phyloP scores from a whole-genome alignment of 2,888 invertebrate genomes.

The Coecobrya sp. region DNA sequence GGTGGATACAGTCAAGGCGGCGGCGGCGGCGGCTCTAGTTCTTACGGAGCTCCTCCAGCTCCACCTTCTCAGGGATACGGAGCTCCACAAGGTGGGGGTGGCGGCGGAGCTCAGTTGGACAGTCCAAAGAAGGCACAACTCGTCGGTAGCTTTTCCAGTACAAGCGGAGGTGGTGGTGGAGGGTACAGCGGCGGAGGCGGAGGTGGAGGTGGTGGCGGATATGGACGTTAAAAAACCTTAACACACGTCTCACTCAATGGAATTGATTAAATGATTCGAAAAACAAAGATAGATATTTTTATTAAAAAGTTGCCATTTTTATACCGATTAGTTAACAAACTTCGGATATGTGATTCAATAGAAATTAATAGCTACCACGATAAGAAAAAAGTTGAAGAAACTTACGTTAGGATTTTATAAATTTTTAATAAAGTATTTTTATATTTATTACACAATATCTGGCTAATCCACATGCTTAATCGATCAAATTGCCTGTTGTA shows the following conservation, averaged over 20 bases:
- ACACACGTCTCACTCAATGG: neutral
- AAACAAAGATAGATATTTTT: neutral
- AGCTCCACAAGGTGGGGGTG: conserved; percentile 61
- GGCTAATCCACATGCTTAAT: no score
- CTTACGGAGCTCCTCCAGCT: conserved; percentile 73
- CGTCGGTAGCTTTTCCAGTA: conserved; percentile 76
- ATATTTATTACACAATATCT: neutral
- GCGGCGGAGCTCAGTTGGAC: conserved; percentile 70
- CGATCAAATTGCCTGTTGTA: no score
- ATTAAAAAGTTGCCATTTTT: neutral
- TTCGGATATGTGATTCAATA: conserved; percentile 4
- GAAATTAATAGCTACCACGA: neutral
- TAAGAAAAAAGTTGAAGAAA: neutral
- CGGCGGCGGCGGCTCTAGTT: conserved; percentile 36
- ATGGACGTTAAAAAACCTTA: conserved; percentile 53
- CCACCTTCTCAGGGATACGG: conserved; percentile 51
- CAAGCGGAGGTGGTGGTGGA: conserved; percentile 79
- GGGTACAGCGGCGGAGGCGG: conserved; percentile 53
- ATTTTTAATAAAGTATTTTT: neutral
- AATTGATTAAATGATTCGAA: neutral
- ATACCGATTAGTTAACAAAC: neutral
- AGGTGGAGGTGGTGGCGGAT: conserved; percentile 61
- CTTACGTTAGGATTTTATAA: neutral
- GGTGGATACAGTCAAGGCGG: conserved; percentile 59
- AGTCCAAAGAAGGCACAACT: conserved; percentile 69